Base-by-base conservation (phyloP, 1,140 invertebrate genomes). In the Globodera rostochiensis region DNA sequence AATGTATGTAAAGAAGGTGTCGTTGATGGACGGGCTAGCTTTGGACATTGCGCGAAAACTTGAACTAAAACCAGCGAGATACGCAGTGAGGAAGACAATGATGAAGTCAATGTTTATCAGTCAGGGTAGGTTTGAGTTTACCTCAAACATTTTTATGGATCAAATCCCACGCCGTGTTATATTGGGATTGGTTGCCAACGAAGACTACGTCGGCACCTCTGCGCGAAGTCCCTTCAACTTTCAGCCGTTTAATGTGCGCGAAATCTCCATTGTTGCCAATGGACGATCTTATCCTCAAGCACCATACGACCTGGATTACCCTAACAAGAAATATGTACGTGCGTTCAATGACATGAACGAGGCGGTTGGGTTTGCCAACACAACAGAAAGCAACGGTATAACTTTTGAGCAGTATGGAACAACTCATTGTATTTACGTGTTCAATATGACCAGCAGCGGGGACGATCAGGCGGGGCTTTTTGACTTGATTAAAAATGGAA, bases 141-240 rank as follows among this genome's bases (percentile, higher is more conserved):
- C 53, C 15, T 46, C 73, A 80, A 80, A 80, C n/a, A 4, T 80
- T 50, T 80, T 80, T 80, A 80, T 60, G 79, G 79, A 80, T 36
- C 11, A 45, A 53, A 80, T 80, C 11, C 79, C 79, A 3, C 36
- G 79, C 5, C 60, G 76, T 21, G 13, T 80, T 11, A 46, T 79
- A 46, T 15, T 79, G 9, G 79, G n/a, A 15, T 13, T 80, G 13
- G 80, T 80, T 11, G n/a, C 36, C 1, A 80, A 80, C 19, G 7
- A 7, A 0, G 79, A 25, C 13, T 80, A 81, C 36, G 76, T 81
- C 1, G 79, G 77, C 4, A 50, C 21, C 3, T 5, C 9, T 8
- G 64, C 4, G n/a, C 53, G 49, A 64, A 80, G 79, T 9, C 80
- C 80, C 3, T 80, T 80, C 46, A 81, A 79, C 19, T 81, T 81